phyloP scores from a whole-genome alignment of 2,888 invertebrate genomes.

The Yponomeuta plumbellus region DNA sequence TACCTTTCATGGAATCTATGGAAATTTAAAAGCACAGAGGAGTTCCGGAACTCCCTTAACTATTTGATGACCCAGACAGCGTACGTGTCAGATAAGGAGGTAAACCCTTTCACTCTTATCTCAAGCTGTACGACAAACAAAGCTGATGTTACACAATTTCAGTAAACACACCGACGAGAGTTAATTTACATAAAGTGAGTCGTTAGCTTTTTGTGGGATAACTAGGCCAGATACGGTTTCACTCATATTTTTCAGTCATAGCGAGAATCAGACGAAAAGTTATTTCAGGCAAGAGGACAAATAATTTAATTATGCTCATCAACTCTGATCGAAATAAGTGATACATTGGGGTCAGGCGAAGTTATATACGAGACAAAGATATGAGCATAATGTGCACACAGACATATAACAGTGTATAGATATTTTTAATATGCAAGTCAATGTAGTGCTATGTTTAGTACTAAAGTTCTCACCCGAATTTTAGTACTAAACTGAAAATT shows the following conservation, averaged over 20 bases:
- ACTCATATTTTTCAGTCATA: background rate
- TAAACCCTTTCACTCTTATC: background rate
- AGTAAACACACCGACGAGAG: background rate
- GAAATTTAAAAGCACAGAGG: background rate
- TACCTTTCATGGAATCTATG: background rate
- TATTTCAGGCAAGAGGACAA: background rate
- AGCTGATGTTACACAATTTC: background rate
- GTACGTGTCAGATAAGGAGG: background rate
- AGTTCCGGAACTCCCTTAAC: background rate
- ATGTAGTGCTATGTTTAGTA: no score
- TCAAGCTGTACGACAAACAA: background rate
- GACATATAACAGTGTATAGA: no score
- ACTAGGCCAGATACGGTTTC: background rate
- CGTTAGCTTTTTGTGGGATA: background rate
- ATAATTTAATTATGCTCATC: background rate
- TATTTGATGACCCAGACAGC: background rate
- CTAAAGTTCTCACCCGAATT: no score
- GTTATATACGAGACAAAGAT: no score
- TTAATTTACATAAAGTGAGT: constrained; percentile 2
- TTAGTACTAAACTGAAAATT: no score
- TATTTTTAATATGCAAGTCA: no score
- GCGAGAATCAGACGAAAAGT: background rate
- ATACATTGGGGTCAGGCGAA: no score
- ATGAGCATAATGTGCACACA: no score
- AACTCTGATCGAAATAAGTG: background rate